Percentiles rank a stretch among this genome's conserved stretches.
Conservation (phyloP, 1,140 invertebrate genomes). For the Philopotamus ludificatus region DNA sequence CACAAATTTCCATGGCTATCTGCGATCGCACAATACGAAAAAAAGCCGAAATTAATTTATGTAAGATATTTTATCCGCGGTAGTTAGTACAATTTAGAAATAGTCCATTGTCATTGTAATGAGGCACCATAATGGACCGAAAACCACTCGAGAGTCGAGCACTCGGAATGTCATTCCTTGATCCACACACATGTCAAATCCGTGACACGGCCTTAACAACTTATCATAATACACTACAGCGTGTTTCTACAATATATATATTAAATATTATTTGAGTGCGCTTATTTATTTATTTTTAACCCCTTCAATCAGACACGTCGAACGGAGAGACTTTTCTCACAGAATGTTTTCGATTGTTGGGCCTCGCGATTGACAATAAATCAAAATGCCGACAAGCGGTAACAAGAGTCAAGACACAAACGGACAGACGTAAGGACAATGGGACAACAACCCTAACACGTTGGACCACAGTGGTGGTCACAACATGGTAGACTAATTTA, state of each 20-base stretch:
- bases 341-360: background rate
- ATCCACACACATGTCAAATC: constrained; percentile 27
- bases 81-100: background rate
- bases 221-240: background rate
- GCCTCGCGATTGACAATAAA: constrained; percentile 20
- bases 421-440: constrained; percentile 30
- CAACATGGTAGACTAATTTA: background rate
- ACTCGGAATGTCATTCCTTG: constrained; percentile 19
- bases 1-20: too few relatives aligned
- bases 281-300: background rate
- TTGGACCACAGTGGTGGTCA: constrained; percentile 19
- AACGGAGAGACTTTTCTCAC: background rate
- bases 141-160: constrained; percentile 6
- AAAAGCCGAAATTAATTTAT: too few relatives aligned
- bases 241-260: background rate
- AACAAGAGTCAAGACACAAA: constrained; percentile 24
- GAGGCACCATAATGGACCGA: constrained; percentile 24
- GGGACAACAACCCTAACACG: constrained; percentile 23
- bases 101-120: constrained; percentile 27
- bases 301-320: background rate
- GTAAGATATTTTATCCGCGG: too few relatives aligned
- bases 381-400: constrained; percentile 24
- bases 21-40: too few relatives aligned
- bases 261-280: background rate
- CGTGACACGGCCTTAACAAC: constrained; percentile 27